Percentiles rank a stretch among this genome's conserved stretches.
Evolutionary conservation across 2,888 invertebrate species (phyloP).

Genomic region (Himalopsyche anomala): DNA sequence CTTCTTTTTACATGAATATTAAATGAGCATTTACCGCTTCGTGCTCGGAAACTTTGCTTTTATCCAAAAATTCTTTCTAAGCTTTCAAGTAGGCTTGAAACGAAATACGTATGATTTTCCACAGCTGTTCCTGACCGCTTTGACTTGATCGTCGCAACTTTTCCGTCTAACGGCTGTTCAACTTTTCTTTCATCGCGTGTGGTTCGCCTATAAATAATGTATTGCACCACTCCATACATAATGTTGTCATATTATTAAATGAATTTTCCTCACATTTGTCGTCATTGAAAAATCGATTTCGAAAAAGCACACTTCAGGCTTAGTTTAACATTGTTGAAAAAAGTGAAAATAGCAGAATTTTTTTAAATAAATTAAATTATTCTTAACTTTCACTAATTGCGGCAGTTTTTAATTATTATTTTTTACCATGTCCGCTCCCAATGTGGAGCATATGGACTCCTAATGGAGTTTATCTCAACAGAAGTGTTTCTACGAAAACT

Average conservation of each 20-base stretch:
- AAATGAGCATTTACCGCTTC: not conserved
- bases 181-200: slow-evolving; percentile 8
- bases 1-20: too few species aligned
- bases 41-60: not conserved
- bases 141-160: not conserved
- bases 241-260: slow-evolving; percentile 1
- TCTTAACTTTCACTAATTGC: too few species aligned
- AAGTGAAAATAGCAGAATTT: too few species aligned
- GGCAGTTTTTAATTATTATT: too few species aligned
- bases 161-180: slow-evolving; percentile 12
- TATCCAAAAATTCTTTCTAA: not conserved
- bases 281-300: not conserved
- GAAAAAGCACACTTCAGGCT: too few species aligned
- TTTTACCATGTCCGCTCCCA: too few species aligned
- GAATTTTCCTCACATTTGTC: not conserved
- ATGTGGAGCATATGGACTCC: too few species aligned
- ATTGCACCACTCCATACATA: not conserved
- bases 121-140: slow-evolving; percentile 11
- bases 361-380: too few species aligned
- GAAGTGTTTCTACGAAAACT: too few species aligned
- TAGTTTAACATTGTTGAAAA: too few species aligned
- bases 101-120: slow-evolving; percentile 32
- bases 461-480: too few species aligned
- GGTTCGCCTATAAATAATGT: not conserved
- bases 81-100: not conserved